Percentiles rank a stretch among this genome's conserved stretches.
These are phyloP conservation scores for Caprella mutica DNA, from an alignment of 2,888 invertebrate genomes.

Conservation along the genomic window DNA sequence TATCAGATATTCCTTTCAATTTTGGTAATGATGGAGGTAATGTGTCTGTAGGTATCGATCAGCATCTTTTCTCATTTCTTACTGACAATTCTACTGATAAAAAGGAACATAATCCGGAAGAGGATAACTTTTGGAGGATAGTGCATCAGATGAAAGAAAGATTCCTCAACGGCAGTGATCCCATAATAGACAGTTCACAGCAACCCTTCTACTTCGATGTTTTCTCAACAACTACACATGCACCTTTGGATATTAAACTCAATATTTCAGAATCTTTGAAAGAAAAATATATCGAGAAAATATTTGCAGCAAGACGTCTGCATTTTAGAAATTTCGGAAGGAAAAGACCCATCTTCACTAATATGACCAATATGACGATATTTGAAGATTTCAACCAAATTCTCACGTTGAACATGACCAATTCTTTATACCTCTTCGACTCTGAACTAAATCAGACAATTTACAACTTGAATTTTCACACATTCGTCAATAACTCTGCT, in stretches of 20 bases:
- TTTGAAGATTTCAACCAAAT: neutral
- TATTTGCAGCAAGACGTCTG: neutral
- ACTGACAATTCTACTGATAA: neutral
- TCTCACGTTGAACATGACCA: neutral
- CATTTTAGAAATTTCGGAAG: neutral
- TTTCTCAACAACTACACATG: neutral
- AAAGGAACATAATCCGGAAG: neutral
- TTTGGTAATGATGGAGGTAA: no score
- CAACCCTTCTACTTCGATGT: no score
- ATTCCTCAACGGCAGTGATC: neutral
- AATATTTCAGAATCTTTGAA: slow-evolving; percentile 5
- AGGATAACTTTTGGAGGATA: neutral
- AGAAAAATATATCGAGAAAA: slow-evolving; percentile 1
- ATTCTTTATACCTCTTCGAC: neutral
- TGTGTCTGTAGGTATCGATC: neutral
- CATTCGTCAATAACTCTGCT: neutral
- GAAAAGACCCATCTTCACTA: slow-evolving; percentile 4
- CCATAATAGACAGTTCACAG: no score
- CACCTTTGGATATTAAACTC: slow-evolving; percentile 1
- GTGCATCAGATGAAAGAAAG: slow-evolving; percentile 5
- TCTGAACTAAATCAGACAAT: neutral
- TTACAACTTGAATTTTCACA: neutral
- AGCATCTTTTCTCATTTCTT: slow-evolving; percentile 5
- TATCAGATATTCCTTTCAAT: no score
- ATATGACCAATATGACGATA: slow-evolving; percentile 2